A percentile compares a stretch with the other conserved stretches of the same genome.
Evolutionary conservation across 2,888 invertebrate species (phyloP).

Genomic region (Callyntrura guangdongensis): DNA sequence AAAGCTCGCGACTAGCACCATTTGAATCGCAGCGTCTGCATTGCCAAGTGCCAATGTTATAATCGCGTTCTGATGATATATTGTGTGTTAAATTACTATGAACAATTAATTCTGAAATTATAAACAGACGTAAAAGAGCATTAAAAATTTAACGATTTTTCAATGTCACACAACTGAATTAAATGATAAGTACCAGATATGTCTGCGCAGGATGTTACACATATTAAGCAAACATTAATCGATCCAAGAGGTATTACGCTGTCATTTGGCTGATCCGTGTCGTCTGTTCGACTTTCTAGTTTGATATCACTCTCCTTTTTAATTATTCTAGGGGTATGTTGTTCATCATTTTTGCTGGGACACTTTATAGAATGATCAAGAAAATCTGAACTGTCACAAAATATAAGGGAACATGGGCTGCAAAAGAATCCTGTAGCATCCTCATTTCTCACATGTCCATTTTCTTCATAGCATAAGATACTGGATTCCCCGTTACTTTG

Average conservation of each 20-base stretch:
- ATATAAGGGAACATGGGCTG: not conserved
- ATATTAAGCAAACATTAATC: not conserved
- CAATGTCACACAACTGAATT: too few relatives aligned
- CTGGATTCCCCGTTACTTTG: not conserved
- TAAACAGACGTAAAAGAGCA: too few relatives aligned
- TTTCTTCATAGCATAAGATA: not conserved
- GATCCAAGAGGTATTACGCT: not conserved
- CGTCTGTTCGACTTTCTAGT: not conserved
- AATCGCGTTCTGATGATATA: not conserved
- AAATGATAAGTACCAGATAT: not conserved
- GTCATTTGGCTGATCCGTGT: not conserved
- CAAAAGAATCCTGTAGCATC: not conserved
- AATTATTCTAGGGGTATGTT: not conserved
- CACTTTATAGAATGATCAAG: not conserved
- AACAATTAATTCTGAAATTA: not conserved
- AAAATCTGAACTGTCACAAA: constrained; percentile 13
- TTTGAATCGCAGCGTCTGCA: not conserved
- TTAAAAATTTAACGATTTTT: too few relatives aligned
- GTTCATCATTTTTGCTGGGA: not conserved
- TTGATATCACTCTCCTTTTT: not conserved
- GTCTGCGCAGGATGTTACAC: not conserved
- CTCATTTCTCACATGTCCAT: not conserved
- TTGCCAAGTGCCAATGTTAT: constrained; percentile 9
- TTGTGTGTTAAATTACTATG: not conserved
- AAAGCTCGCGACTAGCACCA: not conserved